A percentile compares a stretch with the other conserved stretches of the same genome.
Conservation (phyloP, 2,113 vertebrate species). For the Macaca fascicularis region T2T-MFA8v1.1 NC_088388.1:95512501-95513000, state of each 20-base stretch:
- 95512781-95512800: neutral
- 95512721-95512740: neutral
- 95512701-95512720: neutral
- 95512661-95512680: constrained; percentile 19
- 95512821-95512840: neutral
- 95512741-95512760: constrained; percentile 19
- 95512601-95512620: neutral
- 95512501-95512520: neutral
- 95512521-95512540: neutral
- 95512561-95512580: neutral
- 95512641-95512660: constrained; percentile 5
- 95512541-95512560: neutral
- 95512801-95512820: neutral
- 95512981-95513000: neutral
- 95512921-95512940: neutral
- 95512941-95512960: neutral
- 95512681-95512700: neutral
- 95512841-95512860: neutral
- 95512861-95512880: neutral
- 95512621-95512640: neutral
- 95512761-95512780: constrained; percentile 3
- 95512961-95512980: neutral
- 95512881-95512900: neutral
- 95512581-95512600: neutral
- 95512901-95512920: neutral